Base-by-base conservation (phyloP, 2,113 vertebrate species). In the Stigmatopora nigra region DNA sequence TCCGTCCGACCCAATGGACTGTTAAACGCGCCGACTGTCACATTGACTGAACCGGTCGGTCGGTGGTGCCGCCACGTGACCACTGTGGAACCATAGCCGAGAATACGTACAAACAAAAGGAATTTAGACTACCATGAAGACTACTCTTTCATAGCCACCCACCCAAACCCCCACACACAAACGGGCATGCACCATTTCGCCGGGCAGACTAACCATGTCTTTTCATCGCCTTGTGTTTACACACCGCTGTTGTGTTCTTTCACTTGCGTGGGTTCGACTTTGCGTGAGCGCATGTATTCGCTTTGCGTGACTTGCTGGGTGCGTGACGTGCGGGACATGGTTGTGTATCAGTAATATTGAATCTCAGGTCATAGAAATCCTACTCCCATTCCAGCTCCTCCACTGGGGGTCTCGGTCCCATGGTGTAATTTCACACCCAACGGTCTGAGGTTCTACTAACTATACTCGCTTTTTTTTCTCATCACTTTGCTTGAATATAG, bases 361-460 rank as follows among this genome's bases (percentile, higher is more conserved):
- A 86, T 83, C 84, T 88, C 86, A 86, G 86, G 84, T 86, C 79
- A 68, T 84, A 63, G 81, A 73, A 68, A 78, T 75, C 75, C 70
- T 77, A 76, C 53, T 75, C 71, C 65, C 72, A 76, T 78, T 76
- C 68, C 58, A 68, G 74, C 72, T 79, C 78, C 69, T 82, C 65
- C 61, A 56, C 19, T 68, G 68, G 63, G 52, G 46, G 60, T 73
- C 70, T 68, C 67, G 19, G 52, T 69, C 63, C 58, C 20, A 38
- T 70, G 77, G 66, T 68, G 64, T 63, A 65, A 41, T 69, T 78
- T 41, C 69, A 65, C 61, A 7, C 52, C 58, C 17, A 77, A 55
- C 44, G 66, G 67, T 61, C 62, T 0, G 41, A 20, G 22, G 64
- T 60, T 67, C 65, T 70, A 52, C 63, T 70, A 55, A 69, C 73